These are phyloP conservation scores for Pammene fasciana DNA, from an alignment of 2,888 invertebrate species.

Conservation along the genomic window DNA sequence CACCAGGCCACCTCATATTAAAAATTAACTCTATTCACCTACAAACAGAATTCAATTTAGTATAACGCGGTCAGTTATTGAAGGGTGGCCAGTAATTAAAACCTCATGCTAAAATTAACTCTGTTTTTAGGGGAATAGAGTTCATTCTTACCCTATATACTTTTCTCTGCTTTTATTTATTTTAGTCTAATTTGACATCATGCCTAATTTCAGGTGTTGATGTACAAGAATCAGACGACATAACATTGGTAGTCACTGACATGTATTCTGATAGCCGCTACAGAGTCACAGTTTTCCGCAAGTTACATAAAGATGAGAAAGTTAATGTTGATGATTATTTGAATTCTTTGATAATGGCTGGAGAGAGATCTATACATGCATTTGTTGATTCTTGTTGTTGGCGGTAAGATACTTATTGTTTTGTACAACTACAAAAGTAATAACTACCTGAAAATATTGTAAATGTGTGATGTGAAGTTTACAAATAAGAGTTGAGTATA, in stretches of 20 bases:
- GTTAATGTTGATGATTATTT: slow-evolving; percentile 5
- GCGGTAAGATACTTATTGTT: slow-evolving; percentile 11
- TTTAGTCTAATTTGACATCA: not conserved
- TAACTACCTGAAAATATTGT: too few relatives aligned
- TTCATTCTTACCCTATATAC: too few relatives aligned
- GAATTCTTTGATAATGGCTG: not conserved
- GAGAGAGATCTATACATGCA: not conserved
- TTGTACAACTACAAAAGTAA: too few relatives aligned
- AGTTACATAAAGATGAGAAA: not conserved
- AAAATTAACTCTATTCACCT: too few relatives aligned
- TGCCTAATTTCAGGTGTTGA: slow-evolving; percentile 43
- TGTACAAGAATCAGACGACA: slow-evolving; percentile 50
- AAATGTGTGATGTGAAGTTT: not conserved
- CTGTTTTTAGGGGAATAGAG: too few relatives aligned
- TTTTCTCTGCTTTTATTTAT: not conserved
- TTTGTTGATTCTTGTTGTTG: slow-evolving; percentile 9
- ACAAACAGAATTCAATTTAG: too few relatives aligned
- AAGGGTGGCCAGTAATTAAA: too few relatives aligned
- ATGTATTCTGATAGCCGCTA: not conserved
- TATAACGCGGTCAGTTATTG: too few relatives aligned
- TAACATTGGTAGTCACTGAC: slow-evolving; percentile 43
- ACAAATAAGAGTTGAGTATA: too few relatives aligned
- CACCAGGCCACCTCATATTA: too few relatives aligned
- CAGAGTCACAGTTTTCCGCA: slow-evolving; percentile 18
- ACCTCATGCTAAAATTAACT: too few relatives aligned